Conservation (phyloP, 2,797 vertebrate genomes). For the Sebastes vulpes region DNA sequence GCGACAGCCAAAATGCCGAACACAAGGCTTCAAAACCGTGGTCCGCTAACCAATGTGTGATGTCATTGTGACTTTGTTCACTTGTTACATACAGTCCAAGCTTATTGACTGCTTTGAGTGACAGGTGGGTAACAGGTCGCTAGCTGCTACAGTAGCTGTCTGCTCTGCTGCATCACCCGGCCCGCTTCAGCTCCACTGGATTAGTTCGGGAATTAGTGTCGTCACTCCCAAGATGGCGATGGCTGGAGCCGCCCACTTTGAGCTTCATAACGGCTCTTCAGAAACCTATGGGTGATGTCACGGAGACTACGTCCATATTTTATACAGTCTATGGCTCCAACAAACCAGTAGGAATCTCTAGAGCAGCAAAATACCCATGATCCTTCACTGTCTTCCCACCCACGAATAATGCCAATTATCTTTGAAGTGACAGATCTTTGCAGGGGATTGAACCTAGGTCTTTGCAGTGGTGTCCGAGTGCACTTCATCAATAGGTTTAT, state of each 20-base stretch:
- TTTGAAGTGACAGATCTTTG: conserved; percentile 55
- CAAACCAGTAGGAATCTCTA: not conserved
- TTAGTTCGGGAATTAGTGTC: not conserved
- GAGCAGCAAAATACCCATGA: conserved; percentile 5
- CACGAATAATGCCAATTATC: conserved; percentile 14
- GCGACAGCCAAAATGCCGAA: too few species aligned
- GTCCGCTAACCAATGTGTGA: too few species aligned
- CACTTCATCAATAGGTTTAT: conserved; percentile 29
- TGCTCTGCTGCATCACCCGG: too few species aligned
- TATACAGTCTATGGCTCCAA: not conserved
- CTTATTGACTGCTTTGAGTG: too few species aligned
- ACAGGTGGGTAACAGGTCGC: not conserved
- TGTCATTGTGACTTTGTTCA: too few species aligned
- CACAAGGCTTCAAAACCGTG: too few species aligned
- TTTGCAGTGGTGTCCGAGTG: conserved; percentile 1
- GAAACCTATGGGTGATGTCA: not conserved
- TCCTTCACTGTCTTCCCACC: conserved; percentile 9
- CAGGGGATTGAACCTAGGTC: conserved; percentile 32
- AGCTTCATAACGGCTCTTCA: not conserved
- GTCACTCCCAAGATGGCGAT: not conserved
- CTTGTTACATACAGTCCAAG: too few species aligned
- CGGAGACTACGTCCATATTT: not conserved
- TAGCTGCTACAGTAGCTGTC: too few species aligned
- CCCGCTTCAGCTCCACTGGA: not conserved
- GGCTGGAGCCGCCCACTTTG: not conserved